Evolutionary conservation across 2,888 invertebrate species (phyloP).

Genomic region (Brachyptera putata): DNA sequence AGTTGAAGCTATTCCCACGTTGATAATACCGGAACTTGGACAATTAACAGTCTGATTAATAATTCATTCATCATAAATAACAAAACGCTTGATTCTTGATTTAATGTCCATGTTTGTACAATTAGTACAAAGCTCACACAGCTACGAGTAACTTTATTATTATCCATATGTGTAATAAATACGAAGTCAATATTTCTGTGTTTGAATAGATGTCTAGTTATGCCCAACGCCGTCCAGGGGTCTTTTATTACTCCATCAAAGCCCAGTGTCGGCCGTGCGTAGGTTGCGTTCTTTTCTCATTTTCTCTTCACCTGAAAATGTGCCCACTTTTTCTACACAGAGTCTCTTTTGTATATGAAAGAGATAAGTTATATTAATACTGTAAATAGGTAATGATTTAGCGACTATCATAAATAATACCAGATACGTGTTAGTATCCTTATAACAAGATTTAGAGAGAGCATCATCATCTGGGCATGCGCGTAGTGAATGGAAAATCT

Average conservation of each 20-base stretch:
- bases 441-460: not conserved
- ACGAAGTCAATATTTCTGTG: constrained; percentile 8
- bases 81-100: no score
- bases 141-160: no score
- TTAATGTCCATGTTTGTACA: no score
- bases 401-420: constrained; percentile 24
- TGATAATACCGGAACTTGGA: no score
- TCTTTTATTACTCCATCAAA: constrained; percentile 11
- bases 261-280: not conserved
- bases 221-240: not conserved
- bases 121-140: no score
- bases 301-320: no score
- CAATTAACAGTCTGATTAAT: no score
- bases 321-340: not conserved
- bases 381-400: constrained; percentile 29
- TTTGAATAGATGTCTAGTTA: constrained; percentile 7
- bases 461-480: not conserved
- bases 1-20: no score
- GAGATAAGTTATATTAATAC: constrained; percentile 20
- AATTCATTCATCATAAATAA: no score
- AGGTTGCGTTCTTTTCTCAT: not conserved
- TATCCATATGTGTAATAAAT: no score
- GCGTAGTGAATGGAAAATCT: constrained; percentile 20
- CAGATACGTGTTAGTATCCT: not conserved
- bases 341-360: not conserved